Evolutionary conservation across 2,888 invertebrate genomes (phyloP), one percentile per base, ranked within the genome.

Genomic region (Standfussiana lucernea): DNA sequence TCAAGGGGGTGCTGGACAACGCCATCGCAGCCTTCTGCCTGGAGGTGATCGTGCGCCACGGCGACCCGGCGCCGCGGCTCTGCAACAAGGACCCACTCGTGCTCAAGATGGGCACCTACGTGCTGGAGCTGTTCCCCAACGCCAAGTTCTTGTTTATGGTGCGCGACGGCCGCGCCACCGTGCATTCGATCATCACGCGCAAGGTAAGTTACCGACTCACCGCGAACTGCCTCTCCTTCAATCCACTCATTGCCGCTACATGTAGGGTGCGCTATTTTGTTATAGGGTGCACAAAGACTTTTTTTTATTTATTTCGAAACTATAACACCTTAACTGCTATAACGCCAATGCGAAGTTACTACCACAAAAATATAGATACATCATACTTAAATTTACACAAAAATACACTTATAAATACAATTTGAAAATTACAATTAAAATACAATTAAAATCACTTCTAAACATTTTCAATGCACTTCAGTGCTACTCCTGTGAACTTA

Each of bases 51-150:
- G 99, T 99, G 79, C 98, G 98, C 88, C 99, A 99, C 96, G 99
- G 99, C 64, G 99, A 99, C 91, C 98, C 99, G 45, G 99, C 99
- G 73, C 98, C 98, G 81, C 97, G 99, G 72, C 97, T 99, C 84
- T 99, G 99, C 97, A 99, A 99, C 97, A 99, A 99, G 96, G 99
- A 99, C 97, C 99, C 99, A 72, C 98, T 99, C 88, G 99, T 99
- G 77, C 97, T 99, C 88, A 99, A 99, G 97, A 99, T 99, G 97
- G 99, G 99, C 92, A 98, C 98, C 73, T 99, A 96, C 87, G 98
- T 99, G 90, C 97, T 98, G 84, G 98, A 99, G 93, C 97, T 99
- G 81, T 99, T 99, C 96, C 99, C 99, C 66, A 99, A 99, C 93
- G 98, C 99, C 79, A 99, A 99, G 96, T 99, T 99, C 96, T 97